Conservation (phyloP, 2,113 vertebrate species). For the Saccopteryx bilineata region DNA sequence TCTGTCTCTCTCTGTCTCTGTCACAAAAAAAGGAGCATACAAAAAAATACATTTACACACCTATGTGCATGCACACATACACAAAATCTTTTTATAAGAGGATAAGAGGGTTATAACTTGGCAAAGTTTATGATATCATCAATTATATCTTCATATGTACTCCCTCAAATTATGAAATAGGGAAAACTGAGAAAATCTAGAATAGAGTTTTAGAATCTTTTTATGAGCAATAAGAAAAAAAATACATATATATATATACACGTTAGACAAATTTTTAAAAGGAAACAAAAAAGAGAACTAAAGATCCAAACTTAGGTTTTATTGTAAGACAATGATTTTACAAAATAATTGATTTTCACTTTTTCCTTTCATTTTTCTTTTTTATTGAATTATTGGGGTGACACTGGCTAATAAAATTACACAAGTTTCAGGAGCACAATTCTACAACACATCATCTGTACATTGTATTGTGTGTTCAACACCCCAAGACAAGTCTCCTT, state of each 20-base stretch:
- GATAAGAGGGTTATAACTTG: not conserved
- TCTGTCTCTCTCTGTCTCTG: too few species aligned
- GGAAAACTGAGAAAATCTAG: not conserved
- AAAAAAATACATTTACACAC: not conserved
- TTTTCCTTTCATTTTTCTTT: not conserved
- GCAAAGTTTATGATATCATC: not conserved
- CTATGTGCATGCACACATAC: accelerated
- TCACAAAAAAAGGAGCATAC: too few species aligned
- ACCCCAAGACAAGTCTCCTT: too few species aligned
- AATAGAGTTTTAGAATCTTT: not conserved
- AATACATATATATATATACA: not conserved
- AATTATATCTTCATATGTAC: not conserved
- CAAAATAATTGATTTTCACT: conserved; percentile 4
- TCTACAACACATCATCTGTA: too few species aligned
- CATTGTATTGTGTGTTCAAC: too few species aligned
- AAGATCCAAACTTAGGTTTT: conserved; percentile 36
- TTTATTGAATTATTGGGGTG: too few species aligned
- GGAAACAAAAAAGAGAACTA: conserved; percentile 29
- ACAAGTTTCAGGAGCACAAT: too few species aligned
- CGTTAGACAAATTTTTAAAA: conserved; percentile 31
- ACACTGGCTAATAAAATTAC: too few species aligned
- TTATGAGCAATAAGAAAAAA: not conserved
- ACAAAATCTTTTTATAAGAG: not conserved
- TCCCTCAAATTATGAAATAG: not conserved
- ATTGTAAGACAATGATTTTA: conserved; percentile 21